These are phyloP conservation scores for Dicyrtomina minuta DNA, from an alignment of 2,888 invertebrate genomes.

Conservation along the genomic window DNA sequence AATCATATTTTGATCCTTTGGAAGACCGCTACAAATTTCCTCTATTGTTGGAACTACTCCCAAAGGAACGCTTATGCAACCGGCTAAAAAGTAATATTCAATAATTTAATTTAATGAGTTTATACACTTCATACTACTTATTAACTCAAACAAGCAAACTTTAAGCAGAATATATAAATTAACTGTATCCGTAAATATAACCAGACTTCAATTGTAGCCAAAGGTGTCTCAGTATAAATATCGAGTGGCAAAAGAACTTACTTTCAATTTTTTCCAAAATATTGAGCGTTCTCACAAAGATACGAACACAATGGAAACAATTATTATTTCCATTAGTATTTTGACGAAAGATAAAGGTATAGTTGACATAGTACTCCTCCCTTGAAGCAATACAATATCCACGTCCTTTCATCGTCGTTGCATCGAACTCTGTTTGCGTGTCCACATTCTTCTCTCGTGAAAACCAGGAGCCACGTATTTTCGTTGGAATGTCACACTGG, in stretches of 20 bases:
- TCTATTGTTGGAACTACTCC: constrained; percentile 69
- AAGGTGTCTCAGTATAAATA: no score
- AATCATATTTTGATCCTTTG: constrained; percentile 75
- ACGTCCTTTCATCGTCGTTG: constrained; percentile 71
- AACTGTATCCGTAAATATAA: no score
- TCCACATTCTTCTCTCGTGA: constrained; percentile 84
- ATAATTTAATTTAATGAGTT: no score
- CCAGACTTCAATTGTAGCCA: no score
- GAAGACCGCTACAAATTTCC: constrained; percentile 73
- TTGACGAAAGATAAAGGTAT: constrained; percentile 76
- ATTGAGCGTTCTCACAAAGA: constrained; percentile 82
- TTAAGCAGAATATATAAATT: no score
- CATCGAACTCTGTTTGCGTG: constrained; percentile 79
- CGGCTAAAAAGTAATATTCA: constrained; percentile 60
- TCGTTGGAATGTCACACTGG: constrained; percentile 71
- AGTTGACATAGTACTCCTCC: constrained; percentile 76
- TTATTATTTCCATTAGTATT: constrained; percentile 54
- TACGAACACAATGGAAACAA: constrained; percentile 82
- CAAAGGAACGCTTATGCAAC: constrained; percentile 71
- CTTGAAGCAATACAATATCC: constrained; percentile 73
- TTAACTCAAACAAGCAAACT: no score
- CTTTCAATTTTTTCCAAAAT: constrained; percentile 86
- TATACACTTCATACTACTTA: neutral
- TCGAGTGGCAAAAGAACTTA: no score
- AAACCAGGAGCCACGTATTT: constrained; percentile 85